Base-by-base conservation (phyloP, 2,888 invertebrate genomes). In the Myathropa florea region DNA sequence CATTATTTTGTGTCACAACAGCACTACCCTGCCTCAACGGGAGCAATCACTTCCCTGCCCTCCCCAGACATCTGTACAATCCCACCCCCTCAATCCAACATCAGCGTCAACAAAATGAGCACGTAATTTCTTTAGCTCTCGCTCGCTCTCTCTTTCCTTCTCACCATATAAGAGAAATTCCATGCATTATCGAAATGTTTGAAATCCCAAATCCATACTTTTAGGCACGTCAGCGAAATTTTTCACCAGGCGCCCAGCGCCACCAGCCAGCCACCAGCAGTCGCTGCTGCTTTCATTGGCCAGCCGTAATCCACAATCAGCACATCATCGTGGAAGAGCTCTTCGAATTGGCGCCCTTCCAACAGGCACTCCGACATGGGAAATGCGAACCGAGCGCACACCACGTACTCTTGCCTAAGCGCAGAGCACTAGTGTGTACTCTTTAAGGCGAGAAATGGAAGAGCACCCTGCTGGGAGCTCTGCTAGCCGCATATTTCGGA, bases 201-300 rank as follows among this genome's bases (percentile, higher is more conserved):
- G 88, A 89, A 89, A 89, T 89, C 90, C 89, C 88, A 85, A 89
- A 88, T 89, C 88, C 89, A 80, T 89, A 90, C 89, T 89, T 90
- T 89, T 89, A 89, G 89, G 89, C 90, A 90, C 89, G 90, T 90
- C 89, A 90, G 89, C 89, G 89, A 89, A 89, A 89, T 89, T 89
- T 89, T 88, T 81, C 67, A 88, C 57, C 82, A 88, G 89, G 88
- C 57, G 18, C 83, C 23, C 90, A 90, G 89, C 78, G 70, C 55
- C 30, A 24, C 0, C 6, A 73, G 71, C 59, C 18, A 26, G n/a
- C n/a, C n/a, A n/a, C n/a, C 6, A 33, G 24, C 63, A 24, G 12
- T 59, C 57, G 86, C 46, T 70, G 59, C 53, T 12, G n/a, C 14
- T 64, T 23, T 24, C 33, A 39, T 1, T 64, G 46, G n/a, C 39